Conservation (phyloP, 2,888 invertebrate species). For the Synanthedon myopaeformis region DNA sequence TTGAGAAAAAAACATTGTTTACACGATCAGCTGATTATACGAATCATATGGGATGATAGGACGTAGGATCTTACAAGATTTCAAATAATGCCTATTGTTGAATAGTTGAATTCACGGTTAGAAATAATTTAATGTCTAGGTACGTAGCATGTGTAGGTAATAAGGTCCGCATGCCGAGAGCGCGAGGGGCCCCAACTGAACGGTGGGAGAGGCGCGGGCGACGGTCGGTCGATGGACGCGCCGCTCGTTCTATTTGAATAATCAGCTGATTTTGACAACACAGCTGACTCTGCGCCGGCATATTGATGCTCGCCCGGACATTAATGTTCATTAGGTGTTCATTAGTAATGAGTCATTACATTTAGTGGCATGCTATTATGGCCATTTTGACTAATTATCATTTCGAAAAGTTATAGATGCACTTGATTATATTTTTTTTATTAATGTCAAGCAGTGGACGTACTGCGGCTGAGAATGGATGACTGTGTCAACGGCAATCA, state of each 20-base stretch:
- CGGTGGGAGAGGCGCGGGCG: conserved; percentile 19
- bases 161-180: conserved; percentile 12
- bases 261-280: conserved; percentile 72
- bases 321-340: too few relatives aligned
- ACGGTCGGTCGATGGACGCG: conserved; percentile 45
- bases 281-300: conserved; percentile 60
- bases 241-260: conserved; percentile 66
- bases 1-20: conserved; percentile 36
- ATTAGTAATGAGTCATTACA: too few relatives aligned
- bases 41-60: background rate
- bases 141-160: background rate
- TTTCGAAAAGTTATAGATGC: too few relatives aligned
- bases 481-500: too few relatives aligned
- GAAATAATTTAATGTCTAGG: background rate
- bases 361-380: too few relatives aligned
- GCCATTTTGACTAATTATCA: too few relatives aligned
- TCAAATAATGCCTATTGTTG: background rate
- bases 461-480: too few relatives aligned
- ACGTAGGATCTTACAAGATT: background rate
- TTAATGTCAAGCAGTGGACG: too few relatives aligned
- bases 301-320: conserved; percentile 11
- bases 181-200: conserved; percentile 14
- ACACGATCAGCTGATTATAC: conserved; percentile 62
- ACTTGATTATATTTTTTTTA: too few relatives aligned
- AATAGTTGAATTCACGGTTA: background rate